A percentile compares a stretch with the other conserved stretches of the same genome.
Conservation (phyloP, 2,113 vertebrate species). For the Peromyscus leucopus region DNA sequence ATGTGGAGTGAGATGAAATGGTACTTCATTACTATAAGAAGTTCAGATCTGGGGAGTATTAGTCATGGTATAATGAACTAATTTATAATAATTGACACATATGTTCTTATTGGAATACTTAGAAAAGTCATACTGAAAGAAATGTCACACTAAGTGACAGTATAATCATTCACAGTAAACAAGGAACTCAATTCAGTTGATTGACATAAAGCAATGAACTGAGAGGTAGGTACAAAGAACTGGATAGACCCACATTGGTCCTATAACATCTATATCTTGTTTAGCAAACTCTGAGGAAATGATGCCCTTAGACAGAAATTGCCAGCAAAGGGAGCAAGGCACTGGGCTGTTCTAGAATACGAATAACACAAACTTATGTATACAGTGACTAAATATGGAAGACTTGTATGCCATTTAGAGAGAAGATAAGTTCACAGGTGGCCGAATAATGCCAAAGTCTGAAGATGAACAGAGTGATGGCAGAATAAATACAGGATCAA, state of each 20-base stretch:
- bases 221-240: not conserved
- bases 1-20: not conserved
- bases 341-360: not conserved
- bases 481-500: not conserved
- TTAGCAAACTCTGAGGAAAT: constrained; percentile 18
- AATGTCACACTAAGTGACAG: not conserved
- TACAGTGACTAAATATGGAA: not conserved
- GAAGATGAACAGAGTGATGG: not conserved
- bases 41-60: not conserved
- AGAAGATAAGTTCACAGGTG: not conserved
- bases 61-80: not conserved
- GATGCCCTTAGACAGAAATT: not conserved
- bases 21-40: not conserved
- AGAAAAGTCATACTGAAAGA: not conserved
- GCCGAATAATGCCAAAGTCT: not conserved
- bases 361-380: not conserved
- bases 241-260: not conserved
- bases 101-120: not conserved
- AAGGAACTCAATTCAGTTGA: not conserved
- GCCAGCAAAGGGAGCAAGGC: not conserved
- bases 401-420: not conserved
- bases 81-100: not conserved
- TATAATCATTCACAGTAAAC: not conserved
- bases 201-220: not conserved
- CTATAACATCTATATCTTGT: not conserved